Evolutionary conservation across 2,113 vertebrate species (phyloP).

Genomic region (Mesoclemmys tuberculata): DNA sequence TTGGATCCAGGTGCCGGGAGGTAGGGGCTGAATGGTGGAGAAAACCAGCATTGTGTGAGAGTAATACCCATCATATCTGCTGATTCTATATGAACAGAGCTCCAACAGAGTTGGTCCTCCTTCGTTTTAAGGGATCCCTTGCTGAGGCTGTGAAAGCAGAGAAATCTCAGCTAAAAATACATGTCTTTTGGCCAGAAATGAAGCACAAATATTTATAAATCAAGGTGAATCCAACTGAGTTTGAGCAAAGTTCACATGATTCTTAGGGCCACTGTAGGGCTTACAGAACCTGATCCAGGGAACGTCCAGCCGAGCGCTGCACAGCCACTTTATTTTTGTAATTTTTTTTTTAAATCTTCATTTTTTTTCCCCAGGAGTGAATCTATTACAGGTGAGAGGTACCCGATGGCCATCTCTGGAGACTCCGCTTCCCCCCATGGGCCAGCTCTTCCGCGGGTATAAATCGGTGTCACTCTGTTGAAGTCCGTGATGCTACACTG

Average conservation of each 20-base stretch:
- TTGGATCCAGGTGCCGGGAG: background rate
- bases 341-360: background rate
- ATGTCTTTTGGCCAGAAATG: background rate
- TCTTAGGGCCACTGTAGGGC: fast-evolving
- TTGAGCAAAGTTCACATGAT: fast-evolving
- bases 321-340: background rate
- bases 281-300: background rate
- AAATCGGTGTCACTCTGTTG: background rate
- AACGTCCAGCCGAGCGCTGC: background rate
- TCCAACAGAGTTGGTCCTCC: background rate
- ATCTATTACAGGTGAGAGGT: background rate
- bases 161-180: background rate
- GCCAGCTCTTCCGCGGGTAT: background rate
- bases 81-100: background rate
- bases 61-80: background rate
- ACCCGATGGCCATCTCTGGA: background rate
- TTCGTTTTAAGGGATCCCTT: background rate
- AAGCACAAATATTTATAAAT: background rate
- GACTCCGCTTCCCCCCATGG: background rate
- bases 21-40: background rate
- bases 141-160: background rate
- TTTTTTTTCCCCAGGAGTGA: background rate
- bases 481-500: too few species aligned
- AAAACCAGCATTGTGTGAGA: background rate
- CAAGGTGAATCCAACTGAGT: background rate